These are phyloP conservation scores for Phalanger gymnotis DNA, from an alignment of 2,797 vertebrate species.

Conservation along the genomic window DNA sequence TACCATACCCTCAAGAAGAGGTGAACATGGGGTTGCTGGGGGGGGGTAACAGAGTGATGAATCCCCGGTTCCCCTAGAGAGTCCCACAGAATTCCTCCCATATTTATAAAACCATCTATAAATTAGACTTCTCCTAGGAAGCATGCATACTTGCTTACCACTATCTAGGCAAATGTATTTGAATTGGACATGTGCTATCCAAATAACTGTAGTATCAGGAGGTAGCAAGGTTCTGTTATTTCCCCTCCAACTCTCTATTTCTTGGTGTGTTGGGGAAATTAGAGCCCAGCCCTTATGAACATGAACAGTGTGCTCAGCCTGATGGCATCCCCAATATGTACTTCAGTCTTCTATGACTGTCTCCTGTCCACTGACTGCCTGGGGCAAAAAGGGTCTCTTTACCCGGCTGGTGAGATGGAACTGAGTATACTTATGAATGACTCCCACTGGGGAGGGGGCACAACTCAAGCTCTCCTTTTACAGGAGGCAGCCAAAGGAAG, in stretches of 20 bases:
- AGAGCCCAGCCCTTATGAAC: not conserved
- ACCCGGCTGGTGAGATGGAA: not conserved
- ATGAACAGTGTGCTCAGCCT: not conserved
- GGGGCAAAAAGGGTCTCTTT: not conserved
- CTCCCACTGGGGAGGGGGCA: not conserved
- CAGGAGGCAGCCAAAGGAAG: not conserved
- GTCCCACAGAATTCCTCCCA: not conserved
- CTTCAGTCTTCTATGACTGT: not conserved
- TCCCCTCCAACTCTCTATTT: not conserved
- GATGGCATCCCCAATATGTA: not conserved
- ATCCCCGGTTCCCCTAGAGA: not conserved
- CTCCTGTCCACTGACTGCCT: not conserved
- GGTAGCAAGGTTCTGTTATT: not conserved
- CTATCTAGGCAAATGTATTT: not conserved
- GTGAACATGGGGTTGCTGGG: not conserved
- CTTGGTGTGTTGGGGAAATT: not conserved
- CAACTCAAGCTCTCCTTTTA: not conserved
- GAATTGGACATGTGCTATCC: not conserved
- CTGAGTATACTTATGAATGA: not conserved
- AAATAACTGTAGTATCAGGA: not conserved
- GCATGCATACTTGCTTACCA: not conserved
- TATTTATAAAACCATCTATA: not conserved
- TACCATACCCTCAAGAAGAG: not conserved
- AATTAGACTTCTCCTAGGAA: not conserved
- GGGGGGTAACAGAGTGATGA: not conserved